Percentiles rank a stretch among this genome's conserved stretches.
Conservation (phyloP, 2,888 invertebrate species). For the Heliconius charithonia region DNA sequence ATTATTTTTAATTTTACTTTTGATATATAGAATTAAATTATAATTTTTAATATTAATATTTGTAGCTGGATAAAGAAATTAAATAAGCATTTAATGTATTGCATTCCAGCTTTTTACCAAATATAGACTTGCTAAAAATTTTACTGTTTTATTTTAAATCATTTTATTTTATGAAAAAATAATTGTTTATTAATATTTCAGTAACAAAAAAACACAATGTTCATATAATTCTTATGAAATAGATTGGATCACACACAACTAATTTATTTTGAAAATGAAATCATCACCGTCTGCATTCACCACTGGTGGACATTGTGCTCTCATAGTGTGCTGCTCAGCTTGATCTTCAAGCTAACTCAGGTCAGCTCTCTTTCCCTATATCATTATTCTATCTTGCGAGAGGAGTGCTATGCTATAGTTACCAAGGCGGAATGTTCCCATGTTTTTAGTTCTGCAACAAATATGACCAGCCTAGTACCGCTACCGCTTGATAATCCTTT, state of each 20-base stretch:
- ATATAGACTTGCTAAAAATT: conserved; percentile 65
- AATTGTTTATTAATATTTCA: not conserved
- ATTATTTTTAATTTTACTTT: conserved; percentile 42
- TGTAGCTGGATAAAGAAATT: conserved; percentile 59
- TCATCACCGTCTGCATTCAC: not conserved
- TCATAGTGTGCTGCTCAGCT: too few species aligned
- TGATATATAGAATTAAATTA: conserved; percentile 35
- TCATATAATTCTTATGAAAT: not conserved
- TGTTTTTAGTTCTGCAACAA: not conserved
- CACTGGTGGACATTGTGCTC: too few species aligned
- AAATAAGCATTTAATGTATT: conserved; percentile 73
- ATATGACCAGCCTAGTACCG: not conserved
- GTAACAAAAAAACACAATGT: not conserved
- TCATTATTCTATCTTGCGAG: too few species aligned
- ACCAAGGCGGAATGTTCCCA: too few species aligned
- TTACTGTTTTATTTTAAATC: conserved; percentile 47
- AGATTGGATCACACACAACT: not conserved
- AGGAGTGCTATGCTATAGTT: too few species aligned
- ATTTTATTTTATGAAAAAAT: not conserved
- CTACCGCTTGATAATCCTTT: not conserved
- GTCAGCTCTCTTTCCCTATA: too few species aligned
- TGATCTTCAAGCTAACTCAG: too few species aligned
- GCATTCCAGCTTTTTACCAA: conserved; percentile 81
- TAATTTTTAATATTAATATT: conserved; percentile 44
- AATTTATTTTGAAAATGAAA: not conserved